phyloP scores from a whole-genome alignment of 2,113 vertebrate species.

The Cyanocitta stelleri region DNA sequence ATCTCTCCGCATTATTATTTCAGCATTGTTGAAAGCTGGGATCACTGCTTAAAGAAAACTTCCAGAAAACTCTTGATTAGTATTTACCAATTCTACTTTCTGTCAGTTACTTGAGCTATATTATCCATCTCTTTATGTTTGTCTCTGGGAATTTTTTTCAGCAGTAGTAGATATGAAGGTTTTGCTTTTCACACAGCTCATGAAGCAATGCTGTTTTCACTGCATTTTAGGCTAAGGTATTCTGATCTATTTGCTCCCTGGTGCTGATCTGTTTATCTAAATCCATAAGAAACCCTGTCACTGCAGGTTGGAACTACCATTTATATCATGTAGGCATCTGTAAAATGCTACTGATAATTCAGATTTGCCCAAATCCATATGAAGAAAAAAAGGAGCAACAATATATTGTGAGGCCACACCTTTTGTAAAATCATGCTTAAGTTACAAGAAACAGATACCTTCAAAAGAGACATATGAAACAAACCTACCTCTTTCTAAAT shows the following conservation, averaged over 20 bases:
- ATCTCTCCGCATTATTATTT: accelerated
- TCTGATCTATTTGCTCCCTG: background rate
- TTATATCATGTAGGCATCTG: background rate
- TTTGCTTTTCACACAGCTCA: background rate
- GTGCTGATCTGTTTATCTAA: background rate
- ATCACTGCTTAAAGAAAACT: background rate
- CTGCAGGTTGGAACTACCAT: background rate
- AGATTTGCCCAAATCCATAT: background rate
- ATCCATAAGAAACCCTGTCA: background rate
- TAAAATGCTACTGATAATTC: background rate
- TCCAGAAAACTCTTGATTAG: background rate
- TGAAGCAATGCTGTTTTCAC: background rate
- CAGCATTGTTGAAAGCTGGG: background rate
- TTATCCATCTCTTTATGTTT: background rate
- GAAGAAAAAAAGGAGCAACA: background rate
- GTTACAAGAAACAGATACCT: background rate
- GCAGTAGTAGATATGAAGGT: background rate
- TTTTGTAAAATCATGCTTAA: background rate
- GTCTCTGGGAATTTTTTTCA: background rate
- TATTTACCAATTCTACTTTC: background rate
- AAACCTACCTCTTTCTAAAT: background rate
- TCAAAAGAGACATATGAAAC: background rate
- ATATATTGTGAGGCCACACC: background rate
- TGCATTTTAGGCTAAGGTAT: background rate
- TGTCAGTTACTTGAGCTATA: background rate